Evolutionary conservation across 2,888 invertebrate genomes (phyloP), one percentile per base, ranked within the genome.

Genomic region (Ophion ventricosus): DNA sequence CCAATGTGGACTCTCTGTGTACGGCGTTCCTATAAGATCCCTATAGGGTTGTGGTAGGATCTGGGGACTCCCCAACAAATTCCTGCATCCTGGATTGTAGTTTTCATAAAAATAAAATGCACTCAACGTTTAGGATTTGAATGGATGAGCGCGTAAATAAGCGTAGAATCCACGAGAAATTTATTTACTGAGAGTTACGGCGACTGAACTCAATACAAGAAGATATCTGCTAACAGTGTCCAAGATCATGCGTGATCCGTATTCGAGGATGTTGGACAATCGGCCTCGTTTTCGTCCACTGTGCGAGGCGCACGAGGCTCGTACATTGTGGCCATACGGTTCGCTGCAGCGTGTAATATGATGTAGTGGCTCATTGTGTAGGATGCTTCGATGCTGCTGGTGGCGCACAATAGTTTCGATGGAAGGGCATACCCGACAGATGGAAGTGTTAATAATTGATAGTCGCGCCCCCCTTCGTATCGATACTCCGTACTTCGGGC

Each of bases 371-470:
- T 85, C 80, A 88, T 88, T 90, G 88, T 88, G 84, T 70, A 76
- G 84, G 87, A 82, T 82, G 87, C 85, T 84, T 85, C 82, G 80
- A 83, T 66, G 56, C 63, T 76, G 66, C 73, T 67, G 79, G 56
- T 67, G 29, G 63, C 61, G 81, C 80, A 75, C 77, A 82, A 67
- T 80, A 80, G 80, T 87, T 61, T 81, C 77, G 77, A 80, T 72
- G 72, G 63, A 81, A 91, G 92, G 91, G 92, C 82, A 80, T 75
- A 86, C 90, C 90, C 89, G 90, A 92, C 92, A 92, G 92, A 92
- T 92, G 92, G 92, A 92, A 91, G 91, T 92, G 92, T 92, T 92
- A 92, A 92, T 92, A 92, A 92, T 92, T 91, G 92, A 92, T 92
- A 90, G 90, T 91, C 91, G 90, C 90, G 91, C 90, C 92, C 92